A percentile compares a stretch with the other conserved stretches of the same genome.
These are phyloP conservation scores for Melanostoma scalare DNA, from an alignment of 2,888 invertebrate genomes.

Conservation along the genomic window DNA sequence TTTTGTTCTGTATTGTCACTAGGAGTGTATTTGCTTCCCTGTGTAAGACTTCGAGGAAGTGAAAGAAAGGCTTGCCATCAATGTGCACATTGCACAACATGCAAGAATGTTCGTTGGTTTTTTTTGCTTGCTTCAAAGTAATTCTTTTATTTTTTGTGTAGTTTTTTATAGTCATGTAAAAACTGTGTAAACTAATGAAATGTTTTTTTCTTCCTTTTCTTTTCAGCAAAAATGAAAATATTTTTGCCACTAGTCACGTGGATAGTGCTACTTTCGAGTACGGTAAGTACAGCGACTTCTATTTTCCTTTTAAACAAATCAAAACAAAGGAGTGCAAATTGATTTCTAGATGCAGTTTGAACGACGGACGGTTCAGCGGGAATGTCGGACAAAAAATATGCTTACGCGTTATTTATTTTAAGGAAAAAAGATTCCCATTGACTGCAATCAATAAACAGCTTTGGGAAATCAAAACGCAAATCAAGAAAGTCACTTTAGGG, in stretches of 20 bases:
- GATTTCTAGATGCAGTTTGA: background rate
- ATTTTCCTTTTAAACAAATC: background rate
- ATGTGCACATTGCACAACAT: conserved; percentile 22
- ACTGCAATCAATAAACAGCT: too few species aligned
- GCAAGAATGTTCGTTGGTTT: conserved; percentile 39
- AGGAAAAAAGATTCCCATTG: too few species aligned
- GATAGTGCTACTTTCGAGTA: conserved; percentile 91
- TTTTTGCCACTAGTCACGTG: conserved; percentile 96
- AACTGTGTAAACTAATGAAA: conserved; percentile 51
- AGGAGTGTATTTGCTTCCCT: conserved; percentile 44
- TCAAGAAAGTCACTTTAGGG: too few species aligned
- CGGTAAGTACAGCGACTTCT: conserved; percentile 85
- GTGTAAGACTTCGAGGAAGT: conserved; percentile 61
- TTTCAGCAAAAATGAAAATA: conserved; percentile 96
- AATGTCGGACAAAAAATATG: too few species aligned
- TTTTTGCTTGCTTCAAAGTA: background rate
- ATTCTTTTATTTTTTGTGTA: conserved; percentile 23
- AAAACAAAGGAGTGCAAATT: conserved; percentile 13
- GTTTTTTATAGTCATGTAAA: background rate
- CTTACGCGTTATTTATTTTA: too few species aligned
- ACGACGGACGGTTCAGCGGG: too few species aligned
- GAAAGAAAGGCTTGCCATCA: conserved; percentile 41
- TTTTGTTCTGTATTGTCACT: conserved; percentile 23
- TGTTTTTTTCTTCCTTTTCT: conserved; percentile 81
- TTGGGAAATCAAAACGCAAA: too few species aligned